phyloP scores from a whole-genome alignment of 2,888 invertebrate genomes.

The Drymonia ruficornis region DNA sequence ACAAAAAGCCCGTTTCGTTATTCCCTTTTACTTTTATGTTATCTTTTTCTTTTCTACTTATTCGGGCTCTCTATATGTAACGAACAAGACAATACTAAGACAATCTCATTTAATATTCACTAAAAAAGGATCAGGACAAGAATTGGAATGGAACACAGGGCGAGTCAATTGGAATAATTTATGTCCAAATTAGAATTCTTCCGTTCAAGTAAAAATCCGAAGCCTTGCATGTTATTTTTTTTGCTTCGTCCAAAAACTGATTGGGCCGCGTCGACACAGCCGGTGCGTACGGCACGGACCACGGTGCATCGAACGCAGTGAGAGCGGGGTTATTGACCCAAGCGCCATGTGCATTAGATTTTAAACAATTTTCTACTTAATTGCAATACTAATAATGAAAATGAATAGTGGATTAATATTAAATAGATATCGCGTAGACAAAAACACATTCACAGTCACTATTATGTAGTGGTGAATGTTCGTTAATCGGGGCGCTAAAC shows the following conservation, averaged over 20 bases:
- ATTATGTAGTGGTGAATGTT: background rate
- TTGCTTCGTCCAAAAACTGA: constrained; percentile 46
- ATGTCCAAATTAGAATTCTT: constrained; percentile 35
- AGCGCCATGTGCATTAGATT: constrained; percentile 74
- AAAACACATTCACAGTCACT: background rate
- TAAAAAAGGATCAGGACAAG: constrained; percentile 18
- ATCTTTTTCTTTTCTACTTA: too few relatives aligned
- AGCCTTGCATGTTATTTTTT: constrained; percentile 40
- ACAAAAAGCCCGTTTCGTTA: too few relatives aligned
- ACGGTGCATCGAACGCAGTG: constrained; percentile 81
- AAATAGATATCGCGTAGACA: background rate
- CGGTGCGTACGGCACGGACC: constrained; percentile 49
- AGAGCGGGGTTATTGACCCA: constrained; percentile 78
- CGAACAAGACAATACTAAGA: background rate
- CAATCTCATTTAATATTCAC: constrained; percentile 27
- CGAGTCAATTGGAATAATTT: constrained; percentile 34
- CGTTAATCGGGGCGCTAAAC: background rate
- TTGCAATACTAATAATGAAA: constrained; percentile 36
- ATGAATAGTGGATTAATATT: constrained; percentile 13
- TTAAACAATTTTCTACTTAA: constrained; percentile 60
- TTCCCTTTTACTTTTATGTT: too few relatives aligned
- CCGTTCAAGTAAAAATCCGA: constrained; percentile 35
- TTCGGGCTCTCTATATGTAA: too few relatives aligned
- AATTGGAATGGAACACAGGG: constrained; percentile 27
- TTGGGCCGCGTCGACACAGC: constrained; percentile 41